Conservation (phyloP, 2,888 invertebrate species). For the Diarsia dahlii region DNA sequence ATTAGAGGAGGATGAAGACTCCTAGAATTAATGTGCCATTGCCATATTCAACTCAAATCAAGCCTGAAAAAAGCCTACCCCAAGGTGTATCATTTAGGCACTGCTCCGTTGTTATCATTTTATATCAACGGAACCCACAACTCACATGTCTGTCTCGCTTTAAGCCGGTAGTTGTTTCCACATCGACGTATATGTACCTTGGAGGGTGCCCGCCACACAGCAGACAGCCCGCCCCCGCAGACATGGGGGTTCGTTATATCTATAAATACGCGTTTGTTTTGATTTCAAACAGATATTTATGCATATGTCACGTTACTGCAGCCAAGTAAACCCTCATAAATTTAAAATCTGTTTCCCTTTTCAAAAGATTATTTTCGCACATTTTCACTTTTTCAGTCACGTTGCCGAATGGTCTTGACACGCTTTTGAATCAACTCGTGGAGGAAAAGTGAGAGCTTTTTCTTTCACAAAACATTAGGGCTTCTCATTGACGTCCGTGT, state of each 20-base stretch:
- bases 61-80: not conserved
- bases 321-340: not conserved
- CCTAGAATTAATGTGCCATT: not conserved
- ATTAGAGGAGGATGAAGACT: not conserved
- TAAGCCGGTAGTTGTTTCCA: not conserved
- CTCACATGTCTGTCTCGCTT: not conserved
- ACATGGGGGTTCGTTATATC: not conserved
- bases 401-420: not conserved
- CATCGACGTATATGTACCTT: not conserved
- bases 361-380: not conserved
- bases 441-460: not conserved
- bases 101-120: not conserved
- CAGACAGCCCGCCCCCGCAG: not conserved
- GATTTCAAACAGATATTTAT: not conserved
- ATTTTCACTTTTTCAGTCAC: not conserved
- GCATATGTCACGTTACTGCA: not conserved
- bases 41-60: not conserved
- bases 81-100: not conserved
- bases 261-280: not conserved
- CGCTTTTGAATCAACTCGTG: not conserved
- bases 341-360: not conserved
- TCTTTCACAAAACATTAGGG: too few species aligned
- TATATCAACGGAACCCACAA: not conserved
- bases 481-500: not conserved
- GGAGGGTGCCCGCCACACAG: not conserved